Percentiles rank a stretch among this genome's conserved stretches.
Conservation (phyloP, 2,888 invertebrate genomes). For the Xylota segnis region DNA sequence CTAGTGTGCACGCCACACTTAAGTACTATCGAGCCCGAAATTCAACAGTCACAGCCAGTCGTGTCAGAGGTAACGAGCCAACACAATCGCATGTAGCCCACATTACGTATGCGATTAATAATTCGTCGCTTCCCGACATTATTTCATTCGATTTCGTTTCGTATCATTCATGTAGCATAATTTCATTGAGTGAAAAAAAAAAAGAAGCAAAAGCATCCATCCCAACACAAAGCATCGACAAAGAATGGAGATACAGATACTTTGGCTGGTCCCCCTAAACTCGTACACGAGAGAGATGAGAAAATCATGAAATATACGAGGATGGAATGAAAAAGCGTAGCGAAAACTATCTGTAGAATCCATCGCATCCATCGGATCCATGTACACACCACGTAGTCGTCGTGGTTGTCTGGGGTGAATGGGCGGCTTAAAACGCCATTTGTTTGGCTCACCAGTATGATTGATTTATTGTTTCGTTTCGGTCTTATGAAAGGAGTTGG, state of each 20-base stretch:
- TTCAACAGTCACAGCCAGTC: slow-evolving; percentile 35
- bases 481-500: slow-evolving; percentile 58
- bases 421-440: slow-evolving; percentile 76
- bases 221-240: slow-evolving; percentile 40
- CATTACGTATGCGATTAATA: slow-evolving; percentile 64
- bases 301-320: slow-evolving; percentile 57
- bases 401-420: slow-evolving; percentile 68
- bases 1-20: slow-evolving; percentile 65
- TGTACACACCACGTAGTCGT: slow-evolving; percentile 44
- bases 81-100: slow-evolving; percentile 26
- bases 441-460: slow-evolving; percentile 74
- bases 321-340: slow-evolving; percentile 59
- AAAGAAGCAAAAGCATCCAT: slow-evolving; percentile 12
- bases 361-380: too few relatives aligned
- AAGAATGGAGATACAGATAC: slow-evolving; percentile 28
- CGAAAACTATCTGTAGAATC: slow-evolving; percentile 67
- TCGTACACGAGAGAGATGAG: slow-evolving; percentile 32
- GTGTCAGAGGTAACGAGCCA: slow-evolving; percentile 45
- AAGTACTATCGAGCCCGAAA: slow-evolving; percentile 57
- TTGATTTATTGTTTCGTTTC: slow-evolving; percentile 74
- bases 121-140: slow-evolving; percentile 61
- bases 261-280: slow-evolving; percentile 19
- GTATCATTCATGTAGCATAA: slow-evolving; percentile 50
- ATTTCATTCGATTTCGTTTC: slow-evolving; percentile 61
- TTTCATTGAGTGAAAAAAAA: slow-evolving; percentile 51